Evolutionary conservation across 2,113 vertebrate genomes (phyloP).

Genomic region (chimpanzee (Pan troglodytes)): NHGRI_mPanTro3-v2.1_pri NC_072408.2:26085001-26085500

Average conservation of each 20-base stretch:
- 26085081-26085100: background rate
- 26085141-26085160: background rate
- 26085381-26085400: background rate
- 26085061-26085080: background rate
- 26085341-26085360: background rate
- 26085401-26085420: background rate
- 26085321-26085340: background rate
- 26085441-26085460: background rate
- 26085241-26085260: background rate
- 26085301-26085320: background rate
- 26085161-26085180: background rate
- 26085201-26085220: background rate
- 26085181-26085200: background rate
- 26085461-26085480: background rate
- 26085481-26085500: background rate
- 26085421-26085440: background rate
- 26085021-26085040: background rate
- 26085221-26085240: background rate
- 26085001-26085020: background rate
- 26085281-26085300: background rate
- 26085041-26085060: background rate
- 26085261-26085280: background rate
- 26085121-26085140: background rate
- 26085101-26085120: background rate
- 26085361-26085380: background rate